Evolutionary conservation across 2,113 vertebrate species (phyloP), one percentile per base, ranked within the genome.

Genomic region (Neodon shergylaensis): DNA sequence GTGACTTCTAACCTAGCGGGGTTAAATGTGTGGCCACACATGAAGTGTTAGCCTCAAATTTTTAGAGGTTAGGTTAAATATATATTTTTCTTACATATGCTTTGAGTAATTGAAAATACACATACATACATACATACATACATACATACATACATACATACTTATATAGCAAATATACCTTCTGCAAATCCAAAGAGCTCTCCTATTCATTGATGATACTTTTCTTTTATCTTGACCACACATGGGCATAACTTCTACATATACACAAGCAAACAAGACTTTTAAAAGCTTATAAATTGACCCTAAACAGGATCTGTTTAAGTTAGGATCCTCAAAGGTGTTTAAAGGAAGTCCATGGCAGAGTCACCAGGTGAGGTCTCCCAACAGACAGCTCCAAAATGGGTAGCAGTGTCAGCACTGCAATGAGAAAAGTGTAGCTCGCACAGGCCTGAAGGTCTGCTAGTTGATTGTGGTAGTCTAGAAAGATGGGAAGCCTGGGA

Each of bases 201-300:
- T 70, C 13, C 89, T 92, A 16, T 22, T 81, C 52, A 39, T 1
- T 61, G 21, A 39, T 4, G 47, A 83, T 6, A 1, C 63, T 77
- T 28, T 84, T 84, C 33, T 47, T 91, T 77, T 49, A 79, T 66
- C 66, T 49, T 85, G 44, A 92, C 42, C 33, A 73, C 52, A 66
- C n/a, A 21, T 5, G 72, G n/a, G 36, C 65, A 70, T 78, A 22
- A 7, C 58, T 70, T 92, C 61, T 42, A 83, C 33, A 74, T 63
- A 66, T 28, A 70, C 0, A 92, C 31, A 44, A 87, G 31, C 54
- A 89, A 78, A 68, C 4, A 22, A 77, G 61, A 73, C 63, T 36
- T 58, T 12, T 22, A 31, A 63, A 68, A 91, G 24, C 31, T 22
- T 94, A 61, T 24, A 79, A 68, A 78, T 81, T 86, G 88, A 16